Evolutionary conservation across 2,113 vertebrate genomes (phyloP).

Genomic region (Hylia prasina): DNA sequence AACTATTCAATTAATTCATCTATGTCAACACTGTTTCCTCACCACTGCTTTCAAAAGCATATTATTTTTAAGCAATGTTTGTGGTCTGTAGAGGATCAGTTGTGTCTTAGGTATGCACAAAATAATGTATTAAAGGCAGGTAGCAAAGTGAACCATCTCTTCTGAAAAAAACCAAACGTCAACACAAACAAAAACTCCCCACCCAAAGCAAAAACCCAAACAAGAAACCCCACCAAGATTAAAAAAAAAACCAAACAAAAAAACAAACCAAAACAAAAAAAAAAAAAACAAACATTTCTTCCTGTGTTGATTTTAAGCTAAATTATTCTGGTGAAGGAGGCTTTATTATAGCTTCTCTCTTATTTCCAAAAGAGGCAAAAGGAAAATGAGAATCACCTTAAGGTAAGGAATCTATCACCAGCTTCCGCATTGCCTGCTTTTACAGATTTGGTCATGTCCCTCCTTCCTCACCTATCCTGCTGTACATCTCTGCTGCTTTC

Average conservation of each 20-base stretch:
- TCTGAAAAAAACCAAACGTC: neutral
- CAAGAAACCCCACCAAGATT: neutral
- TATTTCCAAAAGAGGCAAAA: neutral
- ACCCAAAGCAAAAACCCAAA: neutral
- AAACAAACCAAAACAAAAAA: neutral
- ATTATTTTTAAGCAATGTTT: neutral
- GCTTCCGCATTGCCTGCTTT: neutral
- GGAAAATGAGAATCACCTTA: neutral
- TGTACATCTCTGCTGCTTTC: neutral
- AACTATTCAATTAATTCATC: neutral
- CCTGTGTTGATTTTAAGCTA: neutral
- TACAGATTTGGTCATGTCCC: neutral
- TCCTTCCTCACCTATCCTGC: neutral
- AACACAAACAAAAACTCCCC: neutral
- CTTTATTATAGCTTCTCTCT: neutral
- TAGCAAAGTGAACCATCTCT: neutral
- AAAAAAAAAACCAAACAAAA: neutral
- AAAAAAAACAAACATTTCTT: neutral
- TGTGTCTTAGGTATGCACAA: neutral
- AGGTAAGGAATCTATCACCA: neutral
- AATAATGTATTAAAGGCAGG: neutral
- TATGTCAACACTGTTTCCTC: neutral
- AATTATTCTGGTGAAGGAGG: neutral
- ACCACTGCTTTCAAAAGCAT: neutral
- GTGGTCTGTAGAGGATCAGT: neutral